These are phyloP conservation scores for Diadema setosum DNA, from an alignment of 35 echinoderm and acorn worm species.

Conservation along the genomic window DNA sequence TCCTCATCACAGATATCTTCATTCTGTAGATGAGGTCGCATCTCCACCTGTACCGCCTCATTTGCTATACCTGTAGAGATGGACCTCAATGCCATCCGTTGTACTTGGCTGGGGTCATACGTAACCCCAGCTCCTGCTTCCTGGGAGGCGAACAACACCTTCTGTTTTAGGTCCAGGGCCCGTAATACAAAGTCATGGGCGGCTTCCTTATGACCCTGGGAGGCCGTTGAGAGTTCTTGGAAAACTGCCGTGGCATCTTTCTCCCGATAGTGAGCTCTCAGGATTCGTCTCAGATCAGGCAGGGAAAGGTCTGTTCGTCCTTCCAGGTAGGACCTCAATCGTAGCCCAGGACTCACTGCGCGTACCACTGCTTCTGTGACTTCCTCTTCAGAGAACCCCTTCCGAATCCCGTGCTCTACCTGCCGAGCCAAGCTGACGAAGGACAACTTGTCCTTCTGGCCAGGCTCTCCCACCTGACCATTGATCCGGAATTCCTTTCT, in stretches of 20 bases:
- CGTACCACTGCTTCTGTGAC: background rate
- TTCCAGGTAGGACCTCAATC: constrained; percentile 15
- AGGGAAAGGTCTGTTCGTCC: background rate
- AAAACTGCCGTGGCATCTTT: constrained; percentile 29
- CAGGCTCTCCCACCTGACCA: constrained; percentile 20
- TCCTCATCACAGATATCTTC: constrained; percentile 36
- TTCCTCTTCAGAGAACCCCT: background rate
- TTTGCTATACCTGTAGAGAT: background rate
- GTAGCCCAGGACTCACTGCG: background rate
- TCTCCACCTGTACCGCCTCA: no score
- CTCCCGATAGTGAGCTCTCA: constrained; percentile 25
- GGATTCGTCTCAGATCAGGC: background rate
- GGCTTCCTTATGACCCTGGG: constrained; percentile 30
- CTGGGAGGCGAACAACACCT: constrained; percentile 50
- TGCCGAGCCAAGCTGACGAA: background rate
- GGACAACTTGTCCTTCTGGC: background rate
- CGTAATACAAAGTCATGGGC: constrained; percentile 26
- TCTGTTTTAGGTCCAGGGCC: constrained; percentile 40
- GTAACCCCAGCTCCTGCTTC: background rate
- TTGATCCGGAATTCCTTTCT: background rate
- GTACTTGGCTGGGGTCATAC: background rate
- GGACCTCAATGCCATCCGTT: background rate
- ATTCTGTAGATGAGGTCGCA: background rate
- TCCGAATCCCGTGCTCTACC: background rate
- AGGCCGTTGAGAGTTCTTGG: background rate